A percentile compares a stretch with the other conserved stretches of the same genome.
Conservation (phyloP, 2,113 vertebrate genomes). For the Trematocara marginatum region DNA sequence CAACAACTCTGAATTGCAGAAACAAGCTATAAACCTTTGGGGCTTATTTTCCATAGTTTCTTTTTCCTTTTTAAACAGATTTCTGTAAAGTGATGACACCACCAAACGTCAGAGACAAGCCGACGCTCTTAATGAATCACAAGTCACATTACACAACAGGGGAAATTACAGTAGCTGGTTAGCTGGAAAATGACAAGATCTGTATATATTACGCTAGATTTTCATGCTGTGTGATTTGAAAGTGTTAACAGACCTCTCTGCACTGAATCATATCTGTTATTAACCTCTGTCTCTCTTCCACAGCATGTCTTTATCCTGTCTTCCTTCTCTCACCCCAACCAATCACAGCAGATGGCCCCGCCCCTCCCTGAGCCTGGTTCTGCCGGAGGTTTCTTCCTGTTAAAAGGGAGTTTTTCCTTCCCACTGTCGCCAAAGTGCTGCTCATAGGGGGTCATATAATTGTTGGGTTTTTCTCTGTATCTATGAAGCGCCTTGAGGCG, state of each 20-base stretch:
- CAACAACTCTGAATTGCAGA: not conserved
- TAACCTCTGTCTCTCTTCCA: too few relatives aligned
- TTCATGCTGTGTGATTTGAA: not conserved
- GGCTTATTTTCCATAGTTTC: not conserved
- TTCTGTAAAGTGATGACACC: not conserved
- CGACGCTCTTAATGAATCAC: not conserved
- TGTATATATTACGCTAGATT: not conserved
- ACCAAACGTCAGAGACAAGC: not conserved
- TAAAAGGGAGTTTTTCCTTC: too few relatives aligned
- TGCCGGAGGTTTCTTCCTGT: too few relatives aligned
- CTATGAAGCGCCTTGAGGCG: too few relatives aligned
- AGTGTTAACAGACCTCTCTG: not conserved
- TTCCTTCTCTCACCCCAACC: too few relatives aligned
- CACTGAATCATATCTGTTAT: too few relatives aligned
- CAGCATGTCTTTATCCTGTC: too few relatives aligned
- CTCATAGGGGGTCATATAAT: too few relatives aligned
- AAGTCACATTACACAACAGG: not conserved
- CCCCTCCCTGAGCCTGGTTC: too few relatives aligned
- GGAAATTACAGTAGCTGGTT: not conserved
- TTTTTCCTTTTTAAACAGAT: not conserved
- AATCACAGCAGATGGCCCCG: too few relatives aligned
- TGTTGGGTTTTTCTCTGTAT: too few relatives aligned
- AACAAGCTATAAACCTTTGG: not conserved
- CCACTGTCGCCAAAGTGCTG: too few relatives aligned
- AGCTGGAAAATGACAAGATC: not conserved